These are phyloP conservation scores for Calephelis virginiensis DNA, from an alignment of 1,140 invertebrate species.

Conservation along the genomic window DNA sequence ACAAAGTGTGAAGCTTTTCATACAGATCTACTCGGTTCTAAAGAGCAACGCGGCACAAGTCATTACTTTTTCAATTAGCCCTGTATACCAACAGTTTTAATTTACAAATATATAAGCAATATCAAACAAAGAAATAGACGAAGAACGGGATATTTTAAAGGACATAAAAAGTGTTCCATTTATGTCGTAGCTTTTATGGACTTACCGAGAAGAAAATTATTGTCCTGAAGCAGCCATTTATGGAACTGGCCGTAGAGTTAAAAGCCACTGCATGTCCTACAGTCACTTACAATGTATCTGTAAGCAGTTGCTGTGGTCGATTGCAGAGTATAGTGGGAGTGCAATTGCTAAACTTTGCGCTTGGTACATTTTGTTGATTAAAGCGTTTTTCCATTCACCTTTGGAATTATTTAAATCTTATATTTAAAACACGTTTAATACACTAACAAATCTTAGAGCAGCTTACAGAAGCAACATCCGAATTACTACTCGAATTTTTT, in stretches of 20 bases:
- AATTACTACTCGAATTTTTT: too few species aligned
- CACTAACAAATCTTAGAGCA: too few species aligned
- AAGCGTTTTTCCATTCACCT: too few species aligned
- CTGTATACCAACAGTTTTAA: not conserved
- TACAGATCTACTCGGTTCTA: too few species aligned
- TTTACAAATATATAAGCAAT: not conserved
- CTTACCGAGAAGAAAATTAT: slow-evolving; percentile 10
- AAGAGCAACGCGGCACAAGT: too few species aligned
- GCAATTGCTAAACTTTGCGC: slow-evolving; percentile 31
- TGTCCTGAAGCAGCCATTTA: slow-evolving; percentile 11
- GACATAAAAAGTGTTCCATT: slow-evolving; percentile 8
- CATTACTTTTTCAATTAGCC: not conserved
- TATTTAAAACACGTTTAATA: too few species aligned
- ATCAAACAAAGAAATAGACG: not conserved
- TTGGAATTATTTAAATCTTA: too few species aligned
- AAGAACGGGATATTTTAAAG: slow-evolving; percentile 4
- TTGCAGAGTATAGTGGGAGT: slow-evolving; percentile 24
- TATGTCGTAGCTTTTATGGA: slow-evolving; percentile 7
- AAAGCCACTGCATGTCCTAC: slow-evolving; percentile 17
- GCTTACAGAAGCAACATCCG: too few species aligned
- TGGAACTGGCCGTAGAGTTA: slow-evolving; percentile 12
- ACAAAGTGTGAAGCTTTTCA: too few species aligned
- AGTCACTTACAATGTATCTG: slow-evolving; percentile 32
- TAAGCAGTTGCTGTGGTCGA: slow-evolving; percentile 27
- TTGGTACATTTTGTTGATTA: slow-evolving; percentile 9